Evolutionary conservation across 2,888 invertebrate species (phyloP).

Genomic region (Ochropacha duplaris): DNA sequence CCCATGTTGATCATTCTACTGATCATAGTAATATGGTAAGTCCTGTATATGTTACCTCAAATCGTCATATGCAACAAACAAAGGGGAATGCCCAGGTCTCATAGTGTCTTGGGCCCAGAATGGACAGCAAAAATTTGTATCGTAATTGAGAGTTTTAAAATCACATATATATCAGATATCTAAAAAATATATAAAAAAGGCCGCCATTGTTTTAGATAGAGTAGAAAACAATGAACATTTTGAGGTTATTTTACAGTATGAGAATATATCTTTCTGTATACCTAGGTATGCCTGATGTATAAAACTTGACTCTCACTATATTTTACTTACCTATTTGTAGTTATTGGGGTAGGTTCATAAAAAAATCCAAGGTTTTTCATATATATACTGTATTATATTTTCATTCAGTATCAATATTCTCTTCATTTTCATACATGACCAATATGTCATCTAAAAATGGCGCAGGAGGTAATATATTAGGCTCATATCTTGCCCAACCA

Average conservation of each 20-base stretch:
- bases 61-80: not conserved
- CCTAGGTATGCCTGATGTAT: no score
- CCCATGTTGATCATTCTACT: no score
- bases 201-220: not conserved
- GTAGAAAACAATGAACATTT: not conserved
- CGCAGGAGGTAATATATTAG: constrained; percentile 8
- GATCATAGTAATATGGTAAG: no score
- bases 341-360: not conserved
- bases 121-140: not conserved
- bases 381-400: not conserved
- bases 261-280: no score
- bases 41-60: no score
- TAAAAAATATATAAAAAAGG: not conserved
- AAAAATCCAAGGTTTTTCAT: no score
- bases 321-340: not conserved
- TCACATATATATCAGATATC: not conserved
- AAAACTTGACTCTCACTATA: no score
- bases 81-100: not conserved
- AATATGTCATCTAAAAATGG: constrained; percentile 7
- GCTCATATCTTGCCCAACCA: constrained; percentile 6
- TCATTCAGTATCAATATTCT: no score
- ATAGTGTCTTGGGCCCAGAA: not conserved
- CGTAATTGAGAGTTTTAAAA: not conserved
- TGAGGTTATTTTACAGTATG: no score
- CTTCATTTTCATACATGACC: no score